Evolutionary conservation across 2,113 vertebrate species (phyloP).

Genomic region (Vidua chalybeata): DNA sequence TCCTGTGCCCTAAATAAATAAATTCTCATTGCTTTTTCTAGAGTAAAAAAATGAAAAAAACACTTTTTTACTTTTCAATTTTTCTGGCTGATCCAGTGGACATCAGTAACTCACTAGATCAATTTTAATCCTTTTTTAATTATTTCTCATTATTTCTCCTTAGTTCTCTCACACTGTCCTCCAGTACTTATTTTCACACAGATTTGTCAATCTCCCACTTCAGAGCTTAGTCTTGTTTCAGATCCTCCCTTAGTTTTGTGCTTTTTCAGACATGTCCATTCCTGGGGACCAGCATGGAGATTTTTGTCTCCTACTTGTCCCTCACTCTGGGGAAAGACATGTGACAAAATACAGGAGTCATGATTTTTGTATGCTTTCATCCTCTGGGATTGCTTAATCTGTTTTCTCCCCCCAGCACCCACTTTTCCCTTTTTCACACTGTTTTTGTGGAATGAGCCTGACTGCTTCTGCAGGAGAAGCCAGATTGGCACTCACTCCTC

Average conservation of each 20-base stretch:
- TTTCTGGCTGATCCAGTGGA: background rate
- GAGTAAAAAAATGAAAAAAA: background rate
- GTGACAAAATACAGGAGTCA: background rate
- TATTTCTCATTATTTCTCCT: background rate
- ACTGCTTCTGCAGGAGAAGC: background rate
- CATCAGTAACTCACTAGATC: background rate
- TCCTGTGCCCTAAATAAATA: background rate
- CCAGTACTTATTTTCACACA: background rate
- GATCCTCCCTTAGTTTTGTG: background rate
- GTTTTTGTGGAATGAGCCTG: background rate
- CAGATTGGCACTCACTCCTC: accelerated
- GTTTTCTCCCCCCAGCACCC: background rate
- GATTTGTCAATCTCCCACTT: background rate
- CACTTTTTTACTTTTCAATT: background rate
- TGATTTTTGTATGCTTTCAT: background rate
- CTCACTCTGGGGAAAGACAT: background rate
- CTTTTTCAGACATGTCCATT: background rate
- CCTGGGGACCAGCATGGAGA: background rate
- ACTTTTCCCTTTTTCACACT: background rate
- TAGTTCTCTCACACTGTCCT: background rate
- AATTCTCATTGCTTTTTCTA: background rate
- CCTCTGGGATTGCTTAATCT: background rate
- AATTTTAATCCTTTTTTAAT: background rate
- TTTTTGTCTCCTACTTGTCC: background rate
- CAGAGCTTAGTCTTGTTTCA: background rate